These are phyloP conservation scores for Tiliqua scincoides DNA, from an alignment of 2,113 vertebrate species.

Conservation along the genomic window DNA sequence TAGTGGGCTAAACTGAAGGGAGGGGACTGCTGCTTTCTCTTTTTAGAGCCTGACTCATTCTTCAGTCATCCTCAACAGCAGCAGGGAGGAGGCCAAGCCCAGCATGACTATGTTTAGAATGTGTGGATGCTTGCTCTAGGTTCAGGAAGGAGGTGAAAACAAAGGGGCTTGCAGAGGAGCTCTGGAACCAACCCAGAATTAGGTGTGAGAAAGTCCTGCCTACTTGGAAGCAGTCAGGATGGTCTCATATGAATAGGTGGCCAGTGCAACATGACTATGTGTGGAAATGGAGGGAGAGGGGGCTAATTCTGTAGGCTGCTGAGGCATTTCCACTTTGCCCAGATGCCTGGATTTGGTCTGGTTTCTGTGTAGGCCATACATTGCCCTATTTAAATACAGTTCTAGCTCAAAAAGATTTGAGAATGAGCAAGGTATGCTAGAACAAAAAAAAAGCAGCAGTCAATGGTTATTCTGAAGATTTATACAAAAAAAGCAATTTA, in stretches of 20 bases:
- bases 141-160: background rate
- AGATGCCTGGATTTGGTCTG: too few relatives aligned
- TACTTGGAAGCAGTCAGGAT: background rate
- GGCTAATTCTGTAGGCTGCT: background rate
- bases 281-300: background rate
- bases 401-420: too few relatives aligned
- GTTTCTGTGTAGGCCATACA: too few relatives aligned
- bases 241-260: background rate
- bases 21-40: constrained; percentile 28
- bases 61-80: constrained; percentile 48
- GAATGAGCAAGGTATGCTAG: too few relatives aligned
- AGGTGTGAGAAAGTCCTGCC: background rate
- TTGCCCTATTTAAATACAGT: too few relatives aligned
- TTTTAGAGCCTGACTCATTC: constrained; percentile 61
- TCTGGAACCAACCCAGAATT: background rate
- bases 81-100: background rate
- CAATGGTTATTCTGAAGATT: too few relatives aligned
- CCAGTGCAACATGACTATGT: background rate
- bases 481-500: too few relatives aligned
- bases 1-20: background rate
- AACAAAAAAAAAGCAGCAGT: too few relatives aligned
- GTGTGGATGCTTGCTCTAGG: background rate
- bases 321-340: background rate
- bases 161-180: background rate
- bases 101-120: background rate